Conservation (phyloP, 2,113 vertebrate species). For the Pandion haliaetus region DNA sequence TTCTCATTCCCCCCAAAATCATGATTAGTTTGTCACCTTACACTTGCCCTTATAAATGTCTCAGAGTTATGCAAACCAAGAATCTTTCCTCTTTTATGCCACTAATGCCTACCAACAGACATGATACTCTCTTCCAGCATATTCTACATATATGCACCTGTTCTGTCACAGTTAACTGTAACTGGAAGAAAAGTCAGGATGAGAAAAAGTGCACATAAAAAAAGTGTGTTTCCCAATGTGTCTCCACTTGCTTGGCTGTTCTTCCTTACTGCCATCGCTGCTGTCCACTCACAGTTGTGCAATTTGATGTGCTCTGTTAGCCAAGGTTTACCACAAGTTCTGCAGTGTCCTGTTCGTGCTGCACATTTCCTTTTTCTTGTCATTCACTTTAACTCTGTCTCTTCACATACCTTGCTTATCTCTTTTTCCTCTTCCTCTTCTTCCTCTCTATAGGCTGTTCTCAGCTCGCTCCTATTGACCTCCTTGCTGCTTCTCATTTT, state of each 20-base stretch:
- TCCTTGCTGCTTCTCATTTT: background rate
- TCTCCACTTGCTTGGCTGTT: background rate
- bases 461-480: background rate
- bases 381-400: background rate
- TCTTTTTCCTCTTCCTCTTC: background rate
- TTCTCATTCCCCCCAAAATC: background rate
- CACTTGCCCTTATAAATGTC: background rate
- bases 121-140: background rate
- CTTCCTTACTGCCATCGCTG: background rate
- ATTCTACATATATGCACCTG: background rate
- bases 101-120: background rate
- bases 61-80: background rate
- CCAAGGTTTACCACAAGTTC: background rate
- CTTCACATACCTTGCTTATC: background rate
- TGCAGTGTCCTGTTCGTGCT: background rate
- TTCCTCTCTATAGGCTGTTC: background rate
- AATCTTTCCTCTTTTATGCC: background rate
- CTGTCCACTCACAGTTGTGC: background rate
- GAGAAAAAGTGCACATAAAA: background rate
- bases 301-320: background rate
- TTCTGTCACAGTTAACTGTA: background rate
- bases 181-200: background rate
- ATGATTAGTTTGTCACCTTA: background rate
- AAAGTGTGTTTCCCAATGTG: background rate
- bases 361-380: background rate